Base-by-base conservation (phyloP, 2,888 invertebrate species). In the Octonoba sinensis region DNA sequence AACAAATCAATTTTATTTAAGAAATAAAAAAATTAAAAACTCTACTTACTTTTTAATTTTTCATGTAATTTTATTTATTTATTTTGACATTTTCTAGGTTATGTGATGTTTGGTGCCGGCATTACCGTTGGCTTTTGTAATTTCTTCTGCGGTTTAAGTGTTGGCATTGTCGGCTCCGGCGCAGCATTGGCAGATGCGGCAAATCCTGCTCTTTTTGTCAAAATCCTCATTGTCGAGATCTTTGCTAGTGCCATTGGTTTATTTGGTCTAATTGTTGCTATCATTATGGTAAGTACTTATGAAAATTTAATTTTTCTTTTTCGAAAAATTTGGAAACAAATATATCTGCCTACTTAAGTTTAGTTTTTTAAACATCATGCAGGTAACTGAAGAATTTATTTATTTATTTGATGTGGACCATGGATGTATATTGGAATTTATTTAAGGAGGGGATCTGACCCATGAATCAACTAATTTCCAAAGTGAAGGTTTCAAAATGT, bases 211-310 rank as follows among this genome's bases (percentile, higher is more conserved):
- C 92, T 99, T 11, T 99, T 99, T 88, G 99, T 99, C 69, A 99
- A 98, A 90, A 97, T 99, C 89, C 92, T 99, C 59, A 98, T 99
- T 89, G 95, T 99, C 62, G 99, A 99, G 90, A 99, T 99, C 90
- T 99, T 99, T 88, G 99, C 97, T 81, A 97, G 96, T 87, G 99
- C 99, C 87, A 99, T 99, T 88, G 99, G 99, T 87, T 92, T 99
- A 24, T 99, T 99, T 89, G 99, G 99, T 74, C 92, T 99, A 76
- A 99, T 99, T 89, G 97, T 99, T 85, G 97, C 98, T 86, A 97
- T 99, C 89, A 96, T 95, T 89, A 94, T 96, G 94, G 91, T 91
- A 88, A 88, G 88, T 86, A n/a, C 12, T 73, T 24, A 36, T 36
- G 8, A 36, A 36, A 36, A 36, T 44, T 60, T 51, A 51, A 22